Conservation (phyloP, 2,797 vertebrate species). For the Argya squamiceps region DNA sequence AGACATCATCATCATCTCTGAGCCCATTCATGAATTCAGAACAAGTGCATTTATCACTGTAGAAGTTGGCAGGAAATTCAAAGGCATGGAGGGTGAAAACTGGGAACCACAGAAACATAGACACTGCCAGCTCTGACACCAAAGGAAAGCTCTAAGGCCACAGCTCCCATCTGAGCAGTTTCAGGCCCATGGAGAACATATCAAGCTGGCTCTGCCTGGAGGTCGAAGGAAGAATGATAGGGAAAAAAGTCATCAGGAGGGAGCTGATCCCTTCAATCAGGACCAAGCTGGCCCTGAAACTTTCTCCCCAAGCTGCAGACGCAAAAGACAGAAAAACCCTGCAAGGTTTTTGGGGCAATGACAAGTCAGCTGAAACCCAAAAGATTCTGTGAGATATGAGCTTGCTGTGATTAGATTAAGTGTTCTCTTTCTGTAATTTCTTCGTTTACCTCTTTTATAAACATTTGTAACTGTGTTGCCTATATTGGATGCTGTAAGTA, state of each 20-base stretch:
- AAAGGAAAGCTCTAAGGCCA: background rate
- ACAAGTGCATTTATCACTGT: background rate
- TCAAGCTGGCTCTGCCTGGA: background rate
- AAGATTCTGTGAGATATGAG: background rate
- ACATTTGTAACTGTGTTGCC: conserved; percentile 25
- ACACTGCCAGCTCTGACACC: background rate
- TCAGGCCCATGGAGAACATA: accelerated
- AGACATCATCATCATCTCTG: background rate
- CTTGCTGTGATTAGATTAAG: conserved; percentile 45
- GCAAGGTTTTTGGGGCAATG: background rate
- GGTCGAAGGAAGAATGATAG: background rate
- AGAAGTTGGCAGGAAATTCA: background rate
- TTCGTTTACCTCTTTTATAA: conserved; percentile 7
- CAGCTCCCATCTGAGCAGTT: background rate
- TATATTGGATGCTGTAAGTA: conserved; percentile 13
- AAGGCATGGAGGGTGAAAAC: background rate
- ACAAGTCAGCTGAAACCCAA: background rate
- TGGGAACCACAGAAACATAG: background rate
- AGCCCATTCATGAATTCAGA: background rate
- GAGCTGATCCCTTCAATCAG: background rate
- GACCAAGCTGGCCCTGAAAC: background rate
- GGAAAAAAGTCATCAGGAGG: background rate
- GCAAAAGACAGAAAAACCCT: background rate
- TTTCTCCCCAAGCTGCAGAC: background rate
- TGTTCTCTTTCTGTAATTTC: conserved; percentile 39